Evolutionary conservation across 2,113 vertebrate genomes (phyloP).

Genomic region (Stigmatopora argus): DNA sequence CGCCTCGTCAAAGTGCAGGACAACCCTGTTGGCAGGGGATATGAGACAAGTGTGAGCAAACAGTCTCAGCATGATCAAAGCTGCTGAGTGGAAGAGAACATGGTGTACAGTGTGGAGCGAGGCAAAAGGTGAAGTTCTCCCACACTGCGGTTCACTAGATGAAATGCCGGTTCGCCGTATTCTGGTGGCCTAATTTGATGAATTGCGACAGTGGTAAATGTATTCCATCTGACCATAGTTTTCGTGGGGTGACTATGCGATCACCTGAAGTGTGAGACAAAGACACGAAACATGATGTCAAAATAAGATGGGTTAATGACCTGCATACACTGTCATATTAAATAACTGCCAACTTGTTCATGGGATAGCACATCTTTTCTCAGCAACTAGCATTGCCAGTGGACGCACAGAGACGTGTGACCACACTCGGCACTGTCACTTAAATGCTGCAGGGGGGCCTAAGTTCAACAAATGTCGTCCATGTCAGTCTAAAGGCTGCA

Average conservation of each 20-base stretch:
- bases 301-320: constrained; percentile 33
- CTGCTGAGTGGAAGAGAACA: constrained; percentile 54
- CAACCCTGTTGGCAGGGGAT: constrained; percentile 34
- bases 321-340: constrained; percentile 21
- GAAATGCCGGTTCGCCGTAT: constrained; percentile 1
- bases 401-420: constrained; percentile 34
- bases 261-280: constrained; percentile 21
- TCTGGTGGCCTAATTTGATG: background rate
- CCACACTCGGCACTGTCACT: constrained; percentile 43
- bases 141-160: constrained; percentile 36
- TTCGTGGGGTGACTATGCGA: constrained; percentile 3
- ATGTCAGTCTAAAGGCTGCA: constrained; percentile 39
- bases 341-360: constrained; percentile 34
- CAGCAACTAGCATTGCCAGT: constrained; percentile 17
- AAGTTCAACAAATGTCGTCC: constrained; percentile 51
- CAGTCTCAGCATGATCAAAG: constrained; percentile 62
- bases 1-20: constrained; percentile 40
- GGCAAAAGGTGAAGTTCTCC: constrained; percentile 40
- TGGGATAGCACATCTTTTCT: constrained; percentile 45
- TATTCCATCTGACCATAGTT: constrained; percentile 10
- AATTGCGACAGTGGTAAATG: background rate
- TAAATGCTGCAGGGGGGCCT: constrained; percentile 45
- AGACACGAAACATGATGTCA: constrained; percentile 20
- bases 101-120: constrained; percentile 36
- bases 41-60: constrained; percentile 54